phyloP scores from a whole-genome alignment of 2,888 invertebrate species.

The Pristionchus maxplancki region DNA sequence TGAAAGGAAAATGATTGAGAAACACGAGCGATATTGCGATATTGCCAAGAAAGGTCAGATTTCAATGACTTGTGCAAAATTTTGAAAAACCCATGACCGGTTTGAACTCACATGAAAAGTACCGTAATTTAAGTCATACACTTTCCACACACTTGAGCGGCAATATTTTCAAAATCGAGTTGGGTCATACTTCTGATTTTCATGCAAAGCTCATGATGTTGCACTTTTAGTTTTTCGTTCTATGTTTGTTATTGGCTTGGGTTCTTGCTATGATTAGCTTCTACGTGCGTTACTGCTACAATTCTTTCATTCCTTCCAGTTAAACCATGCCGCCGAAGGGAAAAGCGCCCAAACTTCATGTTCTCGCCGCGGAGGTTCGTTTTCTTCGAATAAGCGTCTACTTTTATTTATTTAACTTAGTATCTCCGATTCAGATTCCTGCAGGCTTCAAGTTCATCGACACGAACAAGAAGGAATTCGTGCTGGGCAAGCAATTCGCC shows the following conservation, averaged over 20 bases:
- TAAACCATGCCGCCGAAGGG: constrained; percentile 65
- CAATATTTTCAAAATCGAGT: background rate
- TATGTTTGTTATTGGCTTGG: background rate
- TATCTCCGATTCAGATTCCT: constrained; percentile 50
- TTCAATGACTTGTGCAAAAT: constrained; percentile 42
- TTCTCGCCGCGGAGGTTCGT: constrained; percentile 59
- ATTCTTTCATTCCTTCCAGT: background rate
- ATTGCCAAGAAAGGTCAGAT: background rate
- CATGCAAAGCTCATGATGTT: background rate
- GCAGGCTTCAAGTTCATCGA: constrained; percentile 62
- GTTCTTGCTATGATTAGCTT: background rate
- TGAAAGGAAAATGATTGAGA: constrained; percentile 10
- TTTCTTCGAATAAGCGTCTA: too few relatives aligned
- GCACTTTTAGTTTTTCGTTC: background rate
- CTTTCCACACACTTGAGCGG: constrained; percentile 9
- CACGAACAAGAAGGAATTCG: constrained; percentile 61
- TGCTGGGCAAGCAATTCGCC: constrained; percentile 75
- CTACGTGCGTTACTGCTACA: background rate
- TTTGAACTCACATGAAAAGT: constrained; percentile 1
- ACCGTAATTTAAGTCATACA: constrained; percentile 27
- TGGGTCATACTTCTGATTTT: constrained; percentile 1
- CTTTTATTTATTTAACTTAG: background rate
- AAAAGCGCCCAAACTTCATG: constrained; percentile 60
- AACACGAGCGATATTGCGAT: background rate
- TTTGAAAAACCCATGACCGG: background rate